Conservation (phyloP, 2,888 invertebrate genomes). For the Laspeyria flexula region DNA sequence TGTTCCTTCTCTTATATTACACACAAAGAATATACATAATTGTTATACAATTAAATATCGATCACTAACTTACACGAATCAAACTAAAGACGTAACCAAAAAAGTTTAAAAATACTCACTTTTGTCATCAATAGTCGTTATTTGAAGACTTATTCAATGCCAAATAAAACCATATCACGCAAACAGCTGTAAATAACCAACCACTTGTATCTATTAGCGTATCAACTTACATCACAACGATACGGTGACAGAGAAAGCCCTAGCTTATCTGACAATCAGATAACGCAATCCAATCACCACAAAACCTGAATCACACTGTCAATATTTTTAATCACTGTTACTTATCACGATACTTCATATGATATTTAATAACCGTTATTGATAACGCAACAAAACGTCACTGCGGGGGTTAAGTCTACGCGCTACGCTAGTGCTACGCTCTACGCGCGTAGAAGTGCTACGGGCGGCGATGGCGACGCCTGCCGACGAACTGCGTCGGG, state of each 20-base stretch:
- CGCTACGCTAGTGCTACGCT: constrained; percentile 52
- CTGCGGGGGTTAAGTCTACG: constrained; percentile 63
- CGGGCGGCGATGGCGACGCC: constrained; percentile 54
- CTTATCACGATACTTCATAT: constrained; percentile 33
- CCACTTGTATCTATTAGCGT: constrained; percentile 45
- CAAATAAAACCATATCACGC: not conserved
- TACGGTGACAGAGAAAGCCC: constrained; percentile 34
- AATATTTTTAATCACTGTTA: constrained; percentile 35
- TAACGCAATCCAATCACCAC: constrained; percentile 46
- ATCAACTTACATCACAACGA: constrained; percentile 57
- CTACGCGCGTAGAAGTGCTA: constrained; percentile 57
- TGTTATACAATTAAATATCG: too few species aligned
- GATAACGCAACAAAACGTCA: constrained; percentile 57
- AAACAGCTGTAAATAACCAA: constrained; percentile 32
- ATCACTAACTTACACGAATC: not conserved
- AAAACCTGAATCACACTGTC: constrained; percentile 39
- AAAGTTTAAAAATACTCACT: not conserved
- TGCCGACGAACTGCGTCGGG: constrained; percentile 71
- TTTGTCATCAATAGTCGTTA: not conserved
- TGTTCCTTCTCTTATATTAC: too few species aligned
- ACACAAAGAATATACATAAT: not conserved
- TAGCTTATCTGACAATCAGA: constrained; percentile 45
- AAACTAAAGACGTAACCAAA: not conserved
- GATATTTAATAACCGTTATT: constrained; percentile 31
- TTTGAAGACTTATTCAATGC: not conserved